These are phyloP conservation scores for Metacarcinus magister DNA, from an alignment of 2,888 invertebrate genomes.

Conservation along the genomic window DNA sequence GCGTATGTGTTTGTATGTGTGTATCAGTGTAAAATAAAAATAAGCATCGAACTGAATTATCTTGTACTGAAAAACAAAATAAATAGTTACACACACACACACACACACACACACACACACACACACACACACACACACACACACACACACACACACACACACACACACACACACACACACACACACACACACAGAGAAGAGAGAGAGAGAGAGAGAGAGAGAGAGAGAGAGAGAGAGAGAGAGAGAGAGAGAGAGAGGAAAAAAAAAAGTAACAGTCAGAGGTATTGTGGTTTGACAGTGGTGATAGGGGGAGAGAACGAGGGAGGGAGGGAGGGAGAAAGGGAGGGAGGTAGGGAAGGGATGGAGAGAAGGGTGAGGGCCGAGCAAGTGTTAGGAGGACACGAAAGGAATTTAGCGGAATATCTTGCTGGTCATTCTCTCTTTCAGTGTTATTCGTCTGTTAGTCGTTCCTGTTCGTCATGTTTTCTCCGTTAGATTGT, in stretches of 20 bases:
- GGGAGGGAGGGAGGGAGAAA: not conserved
- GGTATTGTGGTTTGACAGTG: conserved; percentile 30
- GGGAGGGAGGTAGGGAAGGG: not conserved
- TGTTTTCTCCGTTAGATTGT: not conserved
- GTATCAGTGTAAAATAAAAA: not conserved
- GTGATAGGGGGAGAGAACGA: not conserved
- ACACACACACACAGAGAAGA: too few relatives aligned
- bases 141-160: too few relatives aligned
- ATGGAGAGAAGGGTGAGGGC: not conserved
- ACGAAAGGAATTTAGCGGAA: not conserved
- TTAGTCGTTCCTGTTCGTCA: not conserved
- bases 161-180: too few relatives aligned
- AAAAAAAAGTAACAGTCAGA: not conserved
- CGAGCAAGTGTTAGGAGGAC: conserved; percentile 47
- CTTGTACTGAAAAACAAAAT: not conserved
- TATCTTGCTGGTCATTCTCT: conserved; percentile 59
- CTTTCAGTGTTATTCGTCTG: conserved; percentile 50
- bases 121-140: too few relatives aligned
- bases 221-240: not conserved
- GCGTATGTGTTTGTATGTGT: not conserved
- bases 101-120: too few relatives aligned
- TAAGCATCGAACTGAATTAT: not conserved
- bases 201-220: not conserved
- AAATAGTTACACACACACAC: not conserved
- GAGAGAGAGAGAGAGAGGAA: not conserved